Percentiles rank a stretch among this genome's conserved stretches.
Evolutionary conservation across 1,140 invertebrate genomes (phyloP).

Genomic region (Drosophila equinoxialis): DNA sequence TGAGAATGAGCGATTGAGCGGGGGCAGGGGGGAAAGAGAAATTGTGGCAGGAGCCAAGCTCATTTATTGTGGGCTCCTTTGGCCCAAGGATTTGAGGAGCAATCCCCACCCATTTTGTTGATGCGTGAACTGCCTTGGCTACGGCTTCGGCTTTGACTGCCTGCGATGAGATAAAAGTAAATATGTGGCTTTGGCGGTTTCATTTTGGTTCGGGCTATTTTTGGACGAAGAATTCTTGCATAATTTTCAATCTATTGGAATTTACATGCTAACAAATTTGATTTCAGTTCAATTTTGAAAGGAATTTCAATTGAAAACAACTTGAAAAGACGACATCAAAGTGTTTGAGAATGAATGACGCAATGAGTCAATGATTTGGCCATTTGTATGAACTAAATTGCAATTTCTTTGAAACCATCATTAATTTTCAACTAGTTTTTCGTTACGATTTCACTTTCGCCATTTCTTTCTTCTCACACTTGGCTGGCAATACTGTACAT

Average conservation of each 20-base stretch:
- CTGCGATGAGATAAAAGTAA: conserved; percentile 74
- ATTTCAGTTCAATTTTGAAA: conserved; percentile 6
- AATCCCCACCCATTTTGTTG: conserved; percentile 58
- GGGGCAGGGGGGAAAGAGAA: neutral
- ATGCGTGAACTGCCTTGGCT: conserved; percentile 49
- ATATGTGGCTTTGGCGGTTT: conserved; percentile 72
- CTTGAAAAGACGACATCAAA: conserved; percentile 2
- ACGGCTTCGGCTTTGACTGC: conserved; percentile 61
- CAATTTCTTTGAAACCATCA: conserved; percentile 6
- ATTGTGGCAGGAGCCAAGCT: conserved; percentile 18
- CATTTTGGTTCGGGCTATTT: conserved; percentile 40
- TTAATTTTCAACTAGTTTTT: conserved; percentile 7
- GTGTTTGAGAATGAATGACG: neutral
- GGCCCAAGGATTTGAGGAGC: conserved; percentile 33
- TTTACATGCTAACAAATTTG: conserved; percentile 23
- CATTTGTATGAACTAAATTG: conserved; percentile 6
- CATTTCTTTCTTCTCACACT: neutral
- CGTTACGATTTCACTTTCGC: neutral
- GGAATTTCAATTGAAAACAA: neutral
- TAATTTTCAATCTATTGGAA: conserved; percentile 72
- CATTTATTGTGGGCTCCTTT: conserved; percentile 58
- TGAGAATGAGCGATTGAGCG: neutral
- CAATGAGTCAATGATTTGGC: neutral
- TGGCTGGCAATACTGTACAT: neutral
- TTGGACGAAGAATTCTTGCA: conserved; percentile 59